Base-by-base conservation (phyloP, 2,797 vertebrate species). In the Leptoclinus maculatus region DNA sequence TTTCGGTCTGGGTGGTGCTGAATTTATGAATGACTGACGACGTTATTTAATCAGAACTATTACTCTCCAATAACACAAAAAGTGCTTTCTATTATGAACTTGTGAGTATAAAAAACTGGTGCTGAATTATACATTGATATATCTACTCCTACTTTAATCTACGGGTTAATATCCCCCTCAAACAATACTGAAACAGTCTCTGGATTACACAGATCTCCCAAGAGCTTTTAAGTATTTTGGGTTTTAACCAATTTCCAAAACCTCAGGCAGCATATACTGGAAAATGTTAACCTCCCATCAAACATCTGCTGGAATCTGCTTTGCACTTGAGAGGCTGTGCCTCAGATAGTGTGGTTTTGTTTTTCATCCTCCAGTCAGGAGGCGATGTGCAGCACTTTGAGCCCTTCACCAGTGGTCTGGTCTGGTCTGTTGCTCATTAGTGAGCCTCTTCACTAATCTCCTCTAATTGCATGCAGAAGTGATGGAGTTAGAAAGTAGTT, bases 381-480 rank as follows among this genome's bases (percentile, higher is more conserved):
- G 79, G 63, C 36, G 66, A 64, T 62, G 74, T 71, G 85, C 74
- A 71, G 66, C 58, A 47, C 80, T 93, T 89, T 90, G 85, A 91
- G 83, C 77, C 80, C 79, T 59, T 27, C 71, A 85, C 90, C 91
- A 83, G 91, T 94, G 86, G 94, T 95, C 92, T 95, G 95, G 91
- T 95, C 90, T 94, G 86, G 94, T 95, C 92, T 95, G 95, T 92
- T 95, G 90, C 91, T 93, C 91, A 95, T 96, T 95, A 94, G 89
- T 51, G 67, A 79, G 77, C 66, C 89, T 91, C 78, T 85, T 80
- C 80, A 87, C 89, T 92, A 92, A 94, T 90, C 87, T 93, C 64
- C 92, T 94, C 83, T 95, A 95, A 95, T 91, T 88, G 93, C 90
- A 87, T 85, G 87, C 89, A 89, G 90, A 88, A 90, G 88, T 90